Conservation (phyloP, 2,797 vertebrate species). For the Octomys mimax region DNA sequence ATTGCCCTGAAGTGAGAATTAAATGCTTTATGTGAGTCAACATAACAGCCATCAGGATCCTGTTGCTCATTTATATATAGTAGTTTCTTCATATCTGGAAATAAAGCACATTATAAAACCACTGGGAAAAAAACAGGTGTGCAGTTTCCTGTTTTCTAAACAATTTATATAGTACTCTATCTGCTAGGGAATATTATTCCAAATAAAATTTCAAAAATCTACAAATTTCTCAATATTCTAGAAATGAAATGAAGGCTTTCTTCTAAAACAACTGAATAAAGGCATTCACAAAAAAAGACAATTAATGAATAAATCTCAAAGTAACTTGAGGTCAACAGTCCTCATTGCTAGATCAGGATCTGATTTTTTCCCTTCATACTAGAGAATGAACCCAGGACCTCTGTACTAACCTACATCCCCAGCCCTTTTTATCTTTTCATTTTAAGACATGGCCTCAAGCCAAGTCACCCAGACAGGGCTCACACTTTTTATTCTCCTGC, state of each 20-base stretch:
- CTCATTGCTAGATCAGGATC: constrained; percentile 22
- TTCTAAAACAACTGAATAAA: constrained; percentile 56
- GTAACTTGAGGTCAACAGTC: constrained; percentile 46
- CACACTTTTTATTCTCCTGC: not conserved
- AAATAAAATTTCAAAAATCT: not conserved
- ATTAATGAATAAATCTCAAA: not conserved
- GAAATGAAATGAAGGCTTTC: constrained; percentile 19
- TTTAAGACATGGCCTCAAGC: not conserved
- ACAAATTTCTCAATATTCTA: constrained; percentile 36
- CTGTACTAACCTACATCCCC: not conserved
- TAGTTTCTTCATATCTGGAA: not conserved
- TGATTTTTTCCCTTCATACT: not conserved
- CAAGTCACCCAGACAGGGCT: not conserved
- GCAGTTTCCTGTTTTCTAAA: not conserved
- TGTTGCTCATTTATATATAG: not conserved
- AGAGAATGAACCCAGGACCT: not conserved
- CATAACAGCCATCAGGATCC: not conserved
- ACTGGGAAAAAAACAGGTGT: not conserved
- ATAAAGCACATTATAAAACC: not conserved
- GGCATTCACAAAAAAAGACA: constrained; percentile 50
- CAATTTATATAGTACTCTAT: not conserved
- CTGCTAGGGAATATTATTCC: constrained; percentile 15
- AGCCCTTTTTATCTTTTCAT: not conserved
- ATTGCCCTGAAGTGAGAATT: not conserved
- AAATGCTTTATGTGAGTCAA: not conserved